A percentile compares a stretch with the other conserved stretches of the same genome.
These are phyloP conservation scores for Laticauda colubrina DNA, from an alignment of 2,113 vertebrate genomes.

Conservation along the genomic window DNA sequence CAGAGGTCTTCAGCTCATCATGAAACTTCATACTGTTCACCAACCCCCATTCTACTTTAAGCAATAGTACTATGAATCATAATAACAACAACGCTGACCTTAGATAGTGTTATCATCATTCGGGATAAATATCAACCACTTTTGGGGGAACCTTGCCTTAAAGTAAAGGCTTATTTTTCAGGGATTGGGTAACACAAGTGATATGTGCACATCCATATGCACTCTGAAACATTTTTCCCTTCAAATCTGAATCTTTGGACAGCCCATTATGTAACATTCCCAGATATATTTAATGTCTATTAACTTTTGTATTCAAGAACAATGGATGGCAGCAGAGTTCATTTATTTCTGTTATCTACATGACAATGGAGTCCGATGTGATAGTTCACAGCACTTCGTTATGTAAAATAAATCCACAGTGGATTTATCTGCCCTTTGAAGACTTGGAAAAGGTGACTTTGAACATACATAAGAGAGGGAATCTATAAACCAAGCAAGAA, in stretches of 20 bases:
- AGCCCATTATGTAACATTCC: not conserved
- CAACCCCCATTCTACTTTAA: not conserved
- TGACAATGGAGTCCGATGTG: not conserved
- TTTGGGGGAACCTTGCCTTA: not conserved
- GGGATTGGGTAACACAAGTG: not conserved
- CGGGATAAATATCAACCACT: not conserved
- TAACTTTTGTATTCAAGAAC: not conserved
- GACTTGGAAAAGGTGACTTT: not conserved
- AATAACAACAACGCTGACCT: not conserved
- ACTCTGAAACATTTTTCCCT: not conserved
- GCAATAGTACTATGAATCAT: not conserved
- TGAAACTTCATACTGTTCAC: not conserved
- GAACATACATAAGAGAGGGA: not conserved
- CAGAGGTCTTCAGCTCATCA: not conserved
- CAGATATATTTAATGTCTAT: not conserved
- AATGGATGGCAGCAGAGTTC: not conserved
- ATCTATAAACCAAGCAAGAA: not conserved
- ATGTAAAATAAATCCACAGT: not conserved
- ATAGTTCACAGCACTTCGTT: not conserved
- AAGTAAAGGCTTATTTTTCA: not conserved
- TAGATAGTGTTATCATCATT: not conserved
- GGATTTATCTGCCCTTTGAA: not conserved
- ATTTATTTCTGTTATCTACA: not conserved
- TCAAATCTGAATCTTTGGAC: not conserved
- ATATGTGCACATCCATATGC: not conserved